Evolutionary conservation across 2,113 vertebrate genomes (phyloP).

Genomic region (Myocastor coypus): DNA sequence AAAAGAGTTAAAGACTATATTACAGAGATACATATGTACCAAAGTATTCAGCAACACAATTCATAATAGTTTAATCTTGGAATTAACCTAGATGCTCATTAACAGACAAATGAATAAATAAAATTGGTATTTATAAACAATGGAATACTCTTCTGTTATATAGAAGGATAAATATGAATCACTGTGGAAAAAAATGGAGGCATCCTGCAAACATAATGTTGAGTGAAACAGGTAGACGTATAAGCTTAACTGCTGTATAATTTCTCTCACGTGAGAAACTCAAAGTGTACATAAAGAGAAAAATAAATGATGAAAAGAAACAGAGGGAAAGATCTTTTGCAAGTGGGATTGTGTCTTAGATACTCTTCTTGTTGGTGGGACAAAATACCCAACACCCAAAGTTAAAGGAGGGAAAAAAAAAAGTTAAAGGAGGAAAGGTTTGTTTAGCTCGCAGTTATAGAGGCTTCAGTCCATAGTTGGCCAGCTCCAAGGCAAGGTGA

Average conservation of each 20-base stretch:
- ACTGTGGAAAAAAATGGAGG: background rate
- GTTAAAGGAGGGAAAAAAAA: background rate
- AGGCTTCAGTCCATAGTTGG: background rate
- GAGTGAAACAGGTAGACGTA: background rate
- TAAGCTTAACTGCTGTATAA: background rate
- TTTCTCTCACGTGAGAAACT: background rate
- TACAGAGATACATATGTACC: background rate
- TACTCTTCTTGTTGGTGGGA: background rate
- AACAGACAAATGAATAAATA: background rate
- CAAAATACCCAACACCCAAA: background rate
- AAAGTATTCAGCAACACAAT: background rate
- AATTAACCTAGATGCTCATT: background rate
- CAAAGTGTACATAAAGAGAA: background rate
- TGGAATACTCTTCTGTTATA: background rate
- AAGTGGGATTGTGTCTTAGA: background rate
- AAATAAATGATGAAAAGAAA: background rate
- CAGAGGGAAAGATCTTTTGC: background rate
- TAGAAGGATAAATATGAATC: background rate
- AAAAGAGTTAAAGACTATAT: background rate
- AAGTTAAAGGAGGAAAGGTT: background rate
- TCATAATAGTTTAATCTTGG: background rate
- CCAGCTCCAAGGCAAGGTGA: background rate
- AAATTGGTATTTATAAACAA: background rate
- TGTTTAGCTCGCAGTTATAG: background rate
- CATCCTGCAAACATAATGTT: background rate